These are phyloP conservation scores for Pristionchus mayeri DNA, from an alignment of 2,888 invertebrate species.

Conservation along the genomic window DNA sequence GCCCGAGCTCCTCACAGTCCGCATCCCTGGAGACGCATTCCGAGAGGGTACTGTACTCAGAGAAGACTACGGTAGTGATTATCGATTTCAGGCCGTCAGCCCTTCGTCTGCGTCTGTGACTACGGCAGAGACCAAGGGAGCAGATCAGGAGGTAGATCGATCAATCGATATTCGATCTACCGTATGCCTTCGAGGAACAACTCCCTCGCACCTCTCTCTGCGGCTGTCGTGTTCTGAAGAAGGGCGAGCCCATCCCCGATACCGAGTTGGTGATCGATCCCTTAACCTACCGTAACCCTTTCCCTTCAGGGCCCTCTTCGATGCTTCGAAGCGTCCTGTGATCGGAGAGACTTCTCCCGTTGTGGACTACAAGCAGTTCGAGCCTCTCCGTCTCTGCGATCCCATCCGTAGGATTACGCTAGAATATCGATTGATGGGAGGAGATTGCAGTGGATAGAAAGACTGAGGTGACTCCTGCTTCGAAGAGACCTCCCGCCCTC, in stretches of 20 bases:
- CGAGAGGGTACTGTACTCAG: slow-evolving; percentile 4
- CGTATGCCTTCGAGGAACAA: neutral
- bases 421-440: slow-evolving; percentile 4
- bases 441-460: slow-evolving; percentile 28
- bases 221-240: slow-evolving; percentile 13
- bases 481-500: slow-evolving; percentile 15
- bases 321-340: slow-evolving; percentile 21
- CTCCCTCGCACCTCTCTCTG: slow-evolving; percentile 45
- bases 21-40: slow-evolving; percentile 15
- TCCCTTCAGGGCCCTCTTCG: slow-evolving; percentile 32
- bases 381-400: slow-evolving; percentile 37
- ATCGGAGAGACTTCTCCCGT: slow-evolving; percentile 23
- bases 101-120: neutral
- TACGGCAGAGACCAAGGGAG: neutral
- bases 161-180: neutral
- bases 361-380: slow-evolving; percentile 12
- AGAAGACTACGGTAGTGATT: neutral
- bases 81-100: slow-evolving; percentile 32
- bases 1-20: slow-evolving; percentile 32
- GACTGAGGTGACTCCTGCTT: slow-evolving; percentile 32
- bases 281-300: neutral
- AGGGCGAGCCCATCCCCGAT: slow-evolving; percentile 46
- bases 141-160: neutral
- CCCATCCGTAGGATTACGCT: slow-evolving; percentile 43
- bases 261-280: slow-evolving; percentile 30